Conservation (phyloP, 2,888 invertebrate species). For the Drosophila greeni region DNA sequence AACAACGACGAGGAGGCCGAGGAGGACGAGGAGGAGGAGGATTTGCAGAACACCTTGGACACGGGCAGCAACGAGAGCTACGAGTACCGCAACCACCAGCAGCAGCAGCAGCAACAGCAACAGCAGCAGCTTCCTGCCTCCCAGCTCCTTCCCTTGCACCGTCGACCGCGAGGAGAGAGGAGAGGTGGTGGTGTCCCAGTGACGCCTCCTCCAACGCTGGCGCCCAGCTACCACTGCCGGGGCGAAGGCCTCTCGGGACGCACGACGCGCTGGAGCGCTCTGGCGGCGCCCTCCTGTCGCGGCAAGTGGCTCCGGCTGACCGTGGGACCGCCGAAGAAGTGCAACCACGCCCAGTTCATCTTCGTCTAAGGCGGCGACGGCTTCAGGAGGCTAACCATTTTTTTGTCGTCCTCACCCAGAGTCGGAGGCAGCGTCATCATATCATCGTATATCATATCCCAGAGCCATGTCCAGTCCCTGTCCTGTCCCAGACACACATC, state of each 20-base stretch:
- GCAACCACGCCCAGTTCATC: slow-evolving; percentile 78
- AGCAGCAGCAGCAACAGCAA: slow-evolving; percentile 2
- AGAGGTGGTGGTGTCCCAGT: slow-evolving; percentile 8
- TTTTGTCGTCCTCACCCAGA: slow-evolving; percentile 13
- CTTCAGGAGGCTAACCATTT: slow-evolving; percentile 12
- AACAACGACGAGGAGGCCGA: slow-evolving; percentile 31
- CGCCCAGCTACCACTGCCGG: slow-evolving; percentile 81
- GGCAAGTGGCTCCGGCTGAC: slow-evolving; percentile 89
- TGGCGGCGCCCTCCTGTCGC: slow-evolving; percentile 91
- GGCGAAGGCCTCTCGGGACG: slow-evolving; percentile 90
- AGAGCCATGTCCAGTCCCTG: neutral
- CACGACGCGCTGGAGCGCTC: slow-evolving; percentile 89
- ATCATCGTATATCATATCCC: slow-evolving; percentile 33
- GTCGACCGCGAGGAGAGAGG: too few relatives aligned
- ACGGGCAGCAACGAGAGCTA: slow-evolving; percentile 60
- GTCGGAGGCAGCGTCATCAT: slow-evolving; percentile 24
- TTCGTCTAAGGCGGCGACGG: slow-evolving; percentile 75
- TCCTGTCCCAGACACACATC: too few relatives aligned
- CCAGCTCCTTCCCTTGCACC: too few relatives aligned
- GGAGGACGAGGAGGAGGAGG: slow-evolving; percentile 61
- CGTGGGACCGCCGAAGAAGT: slow-evolving; percentile 78
- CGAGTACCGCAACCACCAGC: slow-evolving; percentile 61
- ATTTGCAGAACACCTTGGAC: slow-evolving; percentile 59
- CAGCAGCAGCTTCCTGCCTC: slow-evolving; percentile 8
- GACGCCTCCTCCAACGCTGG: slow-evolving; percentile 56